phyloP scores from a whole-genome alignment of 2,797 vertebrate genomes.

The Lepilemur septentrionalis region DNA sequence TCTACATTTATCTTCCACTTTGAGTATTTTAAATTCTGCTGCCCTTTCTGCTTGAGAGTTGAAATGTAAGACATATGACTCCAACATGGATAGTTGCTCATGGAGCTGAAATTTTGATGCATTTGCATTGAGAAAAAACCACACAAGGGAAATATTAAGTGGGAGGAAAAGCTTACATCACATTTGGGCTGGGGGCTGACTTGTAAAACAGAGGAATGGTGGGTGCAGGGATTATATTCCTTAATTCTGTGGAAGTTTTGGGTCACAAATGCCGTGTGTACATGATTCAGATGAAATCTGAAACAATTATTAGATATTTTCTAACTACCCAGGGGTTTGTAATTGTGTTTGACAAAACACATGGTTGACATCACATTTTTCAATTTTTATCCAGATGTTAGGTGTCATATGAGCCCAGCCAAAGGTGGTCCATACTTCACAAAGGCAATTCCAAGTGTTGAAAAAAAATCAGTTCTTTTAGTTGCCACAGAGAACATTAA shows the following conservation, averaged over 20 bases:
- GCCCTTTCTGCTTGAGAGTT: neutral
- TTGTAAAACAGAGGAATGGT: conserved; percentile 58
- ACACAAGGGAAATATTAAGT: conserved; percentile 26
- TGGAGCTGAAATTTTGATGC: conserved; percentile 53
- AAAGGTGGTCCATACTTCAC: conserved; percentile 61
- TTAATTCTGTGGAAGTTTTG: conserved; percentile 46
- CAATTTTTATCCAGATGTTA: conserved; percentile 77
- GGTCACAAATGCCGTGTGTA: conserved; percentile 48
- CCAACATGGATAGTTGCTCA: neutral
- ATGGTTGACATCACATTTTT: conserved; percentile 78
- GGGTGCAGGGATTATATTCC: conserved; percentile 55
- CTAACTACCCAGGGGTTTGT: conserved; percentile 74
- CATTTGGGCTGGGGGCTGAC: conserved; percentile 33
- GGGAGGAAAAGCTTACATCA: conserved; percentile 29
- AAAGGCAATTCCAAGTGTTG: conserved; percentile 70
- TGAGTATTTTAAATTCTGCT: neutral
- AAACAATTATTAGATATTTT: conserved; percentile 80
- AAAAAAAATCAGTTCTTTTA: conserved; percentile 69
- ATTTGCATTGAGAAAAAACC: conserved; percentile 52
- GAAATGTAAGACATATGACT: conserved; percentile 40
- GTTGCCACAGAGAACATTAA: conserved; percentile 59
- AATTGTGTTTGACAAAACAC: conserved; percentile 78
- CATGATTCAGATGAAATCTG: conserved; percentile 70
- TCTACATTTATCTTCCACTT: neutral
- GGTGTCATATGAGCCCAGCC: conserved; percentile 68